Conservation (phyloP, 2,797 vertebrate genomes). For the Semotilus atromaculatus region DNA sequence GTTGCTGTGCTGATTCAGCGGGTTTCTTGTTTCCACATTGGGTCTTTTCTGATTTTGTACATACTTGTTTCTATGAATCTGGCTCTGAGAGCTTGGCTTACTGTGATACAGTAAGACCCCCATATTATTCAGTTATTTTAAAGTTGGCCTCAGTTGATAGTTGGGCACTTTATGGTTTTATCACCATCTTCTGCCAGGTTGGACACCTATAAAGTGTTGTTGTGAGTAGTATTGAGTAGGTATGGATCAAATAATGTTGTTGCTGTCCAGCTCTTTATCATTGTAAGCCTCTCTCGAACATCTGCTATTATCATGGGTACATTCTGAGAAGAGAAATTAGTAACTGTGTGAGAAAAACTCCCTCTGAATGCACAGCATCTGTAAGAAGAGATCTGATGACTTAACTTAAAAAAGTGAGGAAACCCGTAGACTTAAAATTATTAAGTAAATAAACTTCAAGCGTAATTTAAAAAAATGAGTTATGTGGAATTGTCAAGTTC, state of each 20-base stretch:
- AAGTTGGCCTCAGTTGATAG: neutral
- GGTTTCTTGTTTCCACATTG: conserved; percentile 14
- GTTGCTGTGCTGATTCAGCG: neutral
- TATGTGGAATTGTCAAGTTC: too few species aligned
- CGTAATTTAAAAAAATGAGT: too few species aligned
- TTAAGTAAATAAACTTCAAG: too few species aligned
- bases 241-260: conserved; percentile 11
- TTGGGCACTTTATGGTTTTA: neutral
- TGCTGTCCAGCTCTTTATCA: neutral
- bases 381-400: too few species aligned
- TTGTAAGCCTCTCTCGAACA: conserved; percentile 7
- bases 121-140: neutral
- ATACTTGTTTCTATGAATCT: neutral
- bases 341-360: neutral
- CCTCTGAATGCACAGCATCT: neutral
- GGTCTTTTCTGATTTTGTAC: neutral
- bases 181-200: conserved; percentile 11
- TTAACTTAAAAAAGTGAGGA: too few species aligned
- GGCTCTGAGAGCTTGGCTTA: neutral
- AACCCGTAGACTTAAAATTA: too few species aligned
- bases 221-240: conserved; percentile 11
- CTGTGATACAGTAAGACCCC: neutral
- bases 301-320: neutral
- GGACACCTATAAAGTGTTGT: neutral
- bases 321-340: neutral